phyloP scores from a whole-genome alignment of 2,888 invertebrate genomes.

The Malthinus flaveolus region DNA sequence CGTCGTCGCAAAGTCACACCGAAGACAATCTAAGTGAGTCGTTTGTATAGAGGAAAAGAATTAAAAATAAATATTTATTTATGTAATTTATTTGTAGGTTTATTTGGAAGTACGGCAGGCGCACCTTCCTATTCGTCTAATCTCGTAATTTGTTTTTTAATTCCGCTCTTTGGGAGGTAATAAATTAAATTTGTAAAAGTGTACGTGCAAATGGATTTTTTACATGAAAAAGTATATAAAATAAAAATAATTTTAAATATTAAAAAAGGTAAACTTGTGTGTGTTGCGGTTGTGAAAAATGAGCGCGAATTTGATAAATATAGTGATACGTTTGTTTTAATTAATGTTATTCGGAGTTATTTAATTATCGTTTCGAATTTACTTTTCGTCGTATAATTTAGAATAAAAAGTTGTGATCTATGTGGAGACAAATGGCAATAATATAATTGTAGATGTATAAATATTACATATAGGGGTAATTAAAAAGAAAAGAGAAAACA shows the following conservation, averaged over 20 bases:
- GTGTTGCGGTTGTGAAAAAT: constrained; percentile 6
- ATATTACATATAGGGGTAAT: constrained; percentile 3
- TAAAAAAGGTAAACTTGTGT: neutral
- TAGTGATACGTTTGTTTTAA: neutral
- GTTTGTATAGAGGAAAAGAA: too few species aligned
- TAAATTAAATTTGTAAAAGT: constrained; percentile 12
- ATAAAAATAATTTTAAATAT: constrained; percentile 2
- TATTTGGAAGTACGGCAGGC: constrained; percentile 18
- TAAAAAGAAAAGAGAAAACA: constrained; percentile 1
- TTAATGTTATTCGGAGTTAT: constrained; percentile 1
- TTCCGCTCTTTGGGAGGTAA: constrained; percentile 25
- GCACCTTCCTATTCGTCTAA: constrained; percentile 12
- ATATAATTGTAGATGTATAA: constrained; percentile 10
- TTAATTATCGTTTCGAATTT: neutral
- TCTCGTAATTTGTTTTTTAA: constrained; percentile 15
- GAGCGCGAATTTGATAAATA: neutral
- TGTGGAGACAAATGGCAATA: constrained; percentile 26
- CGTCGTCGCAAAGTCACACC: constrained; percentile 51
- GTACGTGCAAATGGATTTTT: constrained; percentile 11
- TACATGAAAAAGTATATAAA: constrained; percentile 1
- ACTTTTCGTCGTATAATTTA: constrained; percentile 5
- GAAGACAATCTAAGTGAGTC: constrained; percentile 36
- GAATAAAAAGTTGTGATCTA: constrained; percentile 20
- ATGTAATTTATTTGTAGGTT: constrained; percentile 20
- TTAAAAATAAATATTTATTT: neutral